Conservation (phyloP, 2,113 vertebrate species). For the Dipodomys stephensi region DNA sequence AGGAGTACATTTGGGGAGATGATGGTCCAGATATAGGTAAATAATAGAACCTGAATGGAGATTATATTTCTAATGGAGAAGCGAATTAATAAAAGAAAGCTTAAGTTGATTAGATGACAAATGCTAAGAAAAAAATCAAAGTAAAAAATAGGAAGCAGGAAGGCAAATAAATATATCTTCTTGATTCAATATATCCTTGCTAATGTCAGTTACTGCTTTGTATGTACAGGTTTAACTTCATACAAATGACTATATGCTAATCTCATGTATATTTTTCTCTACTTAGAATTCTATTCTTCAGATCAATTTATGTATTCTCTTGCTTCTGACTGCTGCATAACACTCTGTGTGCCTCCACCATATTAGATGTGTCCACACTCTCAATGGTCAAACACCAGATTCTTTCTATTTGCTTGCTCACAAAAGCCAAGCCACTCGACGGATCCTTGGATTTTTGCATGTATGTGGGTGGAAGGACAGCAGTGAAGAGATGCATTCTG, state of each 20-base stretch:
- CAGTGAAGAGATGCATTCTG: not conserved
- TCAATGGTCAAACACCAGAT: not conserved
- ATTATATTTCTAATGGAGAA: not conserved
- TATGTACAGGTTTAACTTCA: not conserved
- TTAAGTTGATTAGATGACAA: not conserved
- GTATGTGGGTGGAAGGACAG: not conserved
- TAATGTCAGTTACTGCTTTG: not conserved
- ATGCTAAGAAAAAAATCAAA: not conserved
- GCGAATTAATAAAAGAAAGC: slow-evolving; percentile 10
- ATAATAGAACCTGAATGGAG: not conserved
- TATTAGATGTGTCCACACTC: not conserved
- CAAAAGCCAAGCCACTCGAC: not conserved
- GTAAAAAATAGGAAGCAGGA: not conserved
- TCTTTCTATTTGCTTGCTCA: not conserved
- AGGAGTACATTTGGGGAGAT: not conserved
- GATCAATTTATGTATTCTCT: not conserved
- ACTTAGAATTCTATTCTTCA: not conserved
- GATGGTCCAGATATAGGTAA: not conserved
- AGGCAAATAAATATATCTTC: not conserved
- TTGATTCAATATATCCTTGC: not conserved
- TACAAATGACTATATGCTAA: not conserved
- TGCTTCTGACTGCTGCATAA: not conserved
- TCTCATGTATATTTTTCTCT: not conserved
- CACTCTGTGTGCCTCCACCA: not conserved
- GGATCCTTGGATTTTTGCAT: not conserved